phyloP scores from a whole-genome alignment of 1,140 invertebrate species.

The Zaprionus africanus region DNA sequence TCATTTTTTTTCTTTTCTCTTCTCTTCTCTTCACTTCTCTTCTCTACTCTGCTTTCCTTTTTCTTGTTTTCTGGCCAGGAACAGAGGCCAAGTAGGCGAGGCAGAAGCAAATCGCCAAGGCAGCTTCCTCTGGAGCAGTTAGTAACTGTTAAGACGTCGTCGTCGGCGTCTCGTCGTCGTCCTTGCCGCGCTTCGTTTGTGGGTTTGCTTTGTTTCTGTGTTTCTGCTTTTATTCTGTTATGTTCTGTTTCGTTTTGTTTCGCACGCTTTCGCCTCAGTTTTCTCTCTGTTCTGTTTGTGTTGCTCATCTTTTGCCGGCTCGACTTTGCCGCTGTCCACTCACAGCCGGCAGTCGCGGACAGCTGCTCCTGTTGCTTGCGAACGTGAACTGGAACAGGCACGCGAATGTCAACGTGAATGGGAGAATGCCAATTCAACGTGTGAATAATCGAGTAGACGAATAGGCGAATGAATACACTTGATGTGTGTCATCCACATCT shows the following conservation, averaged over 20 bases:
- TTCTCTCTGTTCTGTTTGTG: slow-evolving; percentile 37
- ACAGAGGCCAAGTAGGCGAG: not conserved
- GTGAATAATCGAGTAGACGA: not conserved
- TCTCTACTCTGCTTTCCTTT: not conserved
- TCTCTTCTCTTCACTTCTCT: slow-evolving; percentile 3
- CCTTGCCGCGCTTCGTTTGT: slow-evolving; percentile 47
- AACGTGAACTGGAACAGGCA: not conserved
- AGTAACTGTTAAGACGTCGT: slow-evolving; percentile 83
- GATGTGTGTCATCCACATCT: not conserved
- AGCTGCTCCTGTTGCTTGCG: slow-evolving; percentile 3
- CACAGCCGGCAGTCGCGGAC: slow-evolving; percentile 18
- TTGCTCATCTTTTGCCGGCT: slow-evolving; percentile 30
- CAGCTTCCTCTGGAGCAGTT: slow-evolving; percentile 71
- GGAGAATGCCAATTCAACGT: not conserved
- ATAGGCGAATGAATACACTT: not conserved
- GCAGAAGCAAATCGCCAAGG: slow-evolving; percentile 23
- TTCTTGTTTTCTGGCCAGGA: slow-evolving; percentile 1
- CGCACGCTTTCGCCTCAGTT: slow-evolving; percentile 34
- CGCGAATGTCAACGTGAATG: slow-evolving; percentile 4
- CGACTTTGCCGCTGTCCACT: slow-evolving; percentile 7
- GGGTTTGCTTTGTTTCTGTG: slow-evolving; percentile 17
- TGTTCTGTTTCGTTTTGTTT: not conserved
- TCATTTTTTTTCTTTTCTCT: slow-evolving; percentile 29
- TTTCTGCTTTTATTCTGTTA: not conserved
- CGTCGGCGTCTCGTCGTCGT: slow-evolving; percentile 63